Base-by-base conservation (phyloP, 1,140 invertebrate genomes). In the Papilio aristodemus region DNA sequence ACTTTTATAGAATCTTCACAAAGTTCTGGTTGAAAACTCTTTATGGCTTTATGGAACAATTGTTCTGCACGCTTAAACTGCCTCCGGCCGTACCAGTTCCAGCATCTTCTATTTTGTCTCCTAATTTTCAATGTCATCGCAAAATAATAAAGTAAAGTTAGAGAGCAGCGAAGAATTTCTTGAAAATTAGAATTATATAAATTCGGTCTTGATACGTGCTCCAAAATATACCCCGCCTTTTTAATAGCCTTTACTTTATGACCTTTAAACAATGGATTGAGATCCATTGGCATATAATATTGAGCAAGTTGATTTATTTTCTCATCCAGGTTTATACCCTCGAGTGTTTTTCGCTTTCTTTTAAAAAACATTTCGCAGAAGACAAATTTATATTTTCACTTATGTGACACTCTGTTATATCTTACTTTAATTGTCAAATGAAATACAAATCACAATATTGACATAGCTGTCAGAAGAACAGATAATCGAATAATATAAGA, bases 121-220 rank as follows among this genome's bases (percentile, higher is more conserved):
- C 66, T 73, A 13, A 79, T 19, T 71, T 83, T 84, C 0, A 84
- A 50, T 8, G 74, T 71, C 80, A 84, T 82, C 9, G 79, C 80
- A 60, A 84, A 84, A 36, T 77, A 84, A 37, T 83, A 84, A 1
- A 84, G 54, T 8, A 78, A 37, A 7, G 77, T 79, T 14, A 84
- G 57, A 60, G 78, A 67, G 54, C 78, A 79, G 32, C 74, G n/a
- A 1, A 82, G 62, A 8, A 84, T 41, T 8, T 79, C 71, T 10
- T 79, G 58, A 13, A 76, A 77, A 32, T 82, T 77, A 0, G 58
- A 41, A n/a, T 74, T 70, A 43, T 80, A 77, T 0, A 84, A 22
- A 36, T 14, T 68, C n/a, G 54, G 27, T 22, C 77, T 72, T 17
- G 37, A 69, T 6, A 59, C 46, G 17, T 76, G 32, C 10, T 69